Conservation (phyloP, 2,888 invertebrate genomes). For the Pherbina coryleti region DNA sequence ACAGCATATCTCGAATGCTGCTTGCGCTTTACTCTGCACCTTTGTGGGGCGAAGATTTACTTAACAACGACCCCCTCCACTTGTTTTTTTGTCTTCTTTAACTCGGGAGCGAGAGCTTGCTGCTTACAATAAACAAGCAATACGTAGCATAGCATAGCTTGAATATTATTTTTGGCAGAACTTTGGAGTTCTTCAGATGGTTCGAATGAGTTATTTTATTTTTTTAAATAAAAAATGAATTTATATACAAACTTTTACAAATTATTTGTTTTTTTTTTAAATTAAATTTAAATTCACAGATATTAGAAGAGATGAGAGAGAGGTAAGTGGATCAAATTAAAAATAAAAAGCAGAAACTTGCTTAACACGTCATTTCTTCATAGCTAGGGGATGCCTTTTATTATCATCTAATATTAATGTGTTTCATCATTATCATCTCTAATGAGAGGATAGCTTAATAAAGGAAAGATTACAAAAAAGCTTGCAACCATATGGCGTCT, state of each 20-base stretch:
- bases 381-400: too few species aligned
- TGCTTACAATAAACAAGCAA: background rate
- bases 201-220: background rate
- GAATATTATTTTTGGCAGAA: background rate
- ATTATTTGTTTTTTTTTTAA: background rate
- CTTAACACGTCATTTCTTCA: too few species aligned
- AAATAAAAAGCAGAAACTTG: too few species aligned
- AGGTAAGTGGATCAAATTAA: too few species aligned
- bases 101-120: constrained; percentile 5
- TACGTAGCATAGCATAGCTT: background rate
- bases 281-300: too few species aligned
- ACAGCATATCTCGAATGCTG: too few species aligned
- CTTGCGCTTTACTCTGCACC: background rate
- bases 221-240: background rate
- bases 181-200: background rate
- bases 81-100: background rate
- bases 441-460: too few species aligned
- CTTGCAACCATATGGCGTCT: too few species aligned
- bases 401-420: too few species aligned
- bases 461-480: too few species aligned
- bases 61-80: background rate
- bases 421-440: too few species aligned
- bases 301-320: too few species aligned
- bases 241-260: background rate
- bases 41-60: background rate